phyloP scores from a whole-genome alignment of 2,113 vertebrate species.

The Carettochelys insculpta region DNA sequence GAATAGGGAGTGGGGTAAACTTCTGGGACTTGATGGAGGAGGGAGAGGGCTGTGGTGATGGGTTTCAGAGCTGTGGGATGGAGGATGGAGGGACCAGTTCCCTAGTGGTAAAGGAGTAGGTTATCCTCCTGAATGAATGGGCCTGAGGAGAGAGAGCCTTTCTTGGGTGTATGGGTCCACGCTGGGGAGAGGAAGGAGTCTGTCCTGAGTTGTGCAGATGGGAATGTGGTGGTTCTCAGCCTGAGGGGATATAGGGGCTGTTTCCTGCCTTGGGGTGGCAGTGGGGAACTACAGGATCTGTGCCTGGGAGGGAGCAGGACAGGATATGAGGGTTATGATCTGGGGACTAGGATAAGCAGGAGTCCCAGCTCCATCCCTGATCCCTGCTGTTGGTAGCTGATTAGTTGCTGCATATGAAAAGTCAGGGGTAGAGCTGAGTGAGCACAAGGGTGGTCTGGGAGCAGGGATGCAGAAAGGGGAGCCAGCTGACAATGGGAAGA shows the following conservation, averaged over 20 bases:
- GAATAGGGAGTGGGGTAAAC: too few species aligned
- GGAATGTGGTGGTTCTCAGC: neutral
- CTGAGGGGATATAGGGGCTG: neutral
- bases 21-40: too few species aligned
- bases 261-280: neutral
- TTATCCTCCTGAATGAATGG: neutral
- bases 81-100: too few species aligned
- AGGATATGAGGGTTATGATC: neutral
- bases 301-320: neutral
- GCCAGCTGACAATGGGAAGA: neutral
- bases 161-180: neutral
- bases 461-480: too few species aligned
- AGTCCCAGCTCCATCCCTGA: neutral
- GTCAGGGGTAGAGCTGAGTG: neutral
- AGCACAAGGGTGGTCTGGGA: neutral
- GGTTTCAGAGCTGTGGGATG: too few species aligned
- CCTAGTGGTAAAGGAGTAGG: neutral
- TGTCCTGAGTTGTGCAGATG: neutral
- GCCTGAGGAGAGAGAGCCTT: neutral
- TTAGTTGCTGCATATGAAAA: neutral
- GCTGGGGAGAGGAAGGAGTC: neutral
- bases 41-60: too few species aligned
- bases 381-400: neutral
- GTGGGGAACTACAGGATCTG: neutral
- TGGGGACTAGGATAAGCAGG: too few species aligned